Conservation (phyloP, 2,888 invertebrate genomes). For the Sinodicranocentrus sp. region DNA sequence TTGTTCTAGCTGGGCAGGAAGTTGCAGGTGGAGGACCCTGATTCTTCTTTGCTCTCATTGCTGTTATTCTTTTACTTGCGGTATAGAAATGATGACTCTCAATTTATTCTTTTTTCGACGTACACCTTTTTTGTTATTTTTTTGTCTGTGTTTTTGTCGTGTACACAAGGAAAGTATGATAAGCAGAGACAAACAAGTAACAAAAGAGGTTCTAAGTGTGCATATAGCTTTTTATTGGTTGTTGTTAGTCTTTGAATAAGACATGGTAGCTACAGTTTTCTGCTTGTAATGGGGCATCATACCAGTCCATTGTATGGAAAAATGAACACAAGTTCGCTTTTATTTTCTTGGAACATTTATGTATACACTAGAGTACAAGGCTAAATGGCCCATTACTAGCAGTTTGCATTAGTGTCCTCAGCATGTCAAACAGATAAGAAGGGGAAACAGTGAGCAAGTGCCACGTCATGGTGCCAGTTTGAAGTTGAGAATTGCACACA, state of each 20-base stretch:
- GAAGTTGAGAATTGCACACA: not conserved
- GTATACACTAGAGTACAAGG: slow-evolving; percentile 29
- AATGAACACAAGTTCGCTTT: slow-evolving; percentile 14
- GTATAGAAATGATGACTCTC: slow-evolving; percentile 45
- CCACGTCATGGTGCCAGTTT: not conserved
- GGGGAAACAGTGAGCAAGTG: slow-evolving; percentile 1
- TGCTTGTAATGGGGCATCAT: not conserved
- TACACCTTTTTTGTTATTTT: slow-evolving; percentile 7
- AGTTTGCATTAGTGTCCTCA: not conserved
- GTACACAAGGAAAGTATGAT: slow-evolving; percentile 40
- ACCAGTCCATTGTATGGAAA: slow-evolving; percentile 1
- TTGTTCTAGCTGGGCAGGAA: slow-evolving; percentile 72
- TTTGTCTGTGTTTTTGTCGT: slow-evolving; percentile 33
- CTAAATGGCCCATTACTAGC: slow-evolving; percentile 45
- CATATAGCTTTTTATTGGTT: too few relatives aligned
- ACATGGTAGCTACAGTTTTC: too few relatives aligned
- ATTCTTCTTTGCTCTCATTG: slow-evolving; percentile 33
- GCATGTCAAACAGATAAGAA: not conserved
- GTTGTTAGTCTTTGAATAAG: slow-evolving; percentile 19
- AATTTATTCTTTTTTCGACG: slow-evolving; percentile 7
- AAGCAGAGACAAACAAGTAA: slow-evolving; percentile 47
- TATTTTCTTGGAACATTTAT: slow-evolving; percentile 24
- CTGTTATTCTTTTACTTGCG: slow-evolving; percentile 22
- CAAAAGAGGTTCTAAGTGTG: not conserved
- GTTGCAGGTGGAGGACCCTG: slow-evolving; percentile 75